Percentiles rank a stretch among this genome's conserved stretches.
Evolutionary conservation across 2,888 invertebrate species (phyloP).

Genomic region (Hypsopygia costalis): DNA sequence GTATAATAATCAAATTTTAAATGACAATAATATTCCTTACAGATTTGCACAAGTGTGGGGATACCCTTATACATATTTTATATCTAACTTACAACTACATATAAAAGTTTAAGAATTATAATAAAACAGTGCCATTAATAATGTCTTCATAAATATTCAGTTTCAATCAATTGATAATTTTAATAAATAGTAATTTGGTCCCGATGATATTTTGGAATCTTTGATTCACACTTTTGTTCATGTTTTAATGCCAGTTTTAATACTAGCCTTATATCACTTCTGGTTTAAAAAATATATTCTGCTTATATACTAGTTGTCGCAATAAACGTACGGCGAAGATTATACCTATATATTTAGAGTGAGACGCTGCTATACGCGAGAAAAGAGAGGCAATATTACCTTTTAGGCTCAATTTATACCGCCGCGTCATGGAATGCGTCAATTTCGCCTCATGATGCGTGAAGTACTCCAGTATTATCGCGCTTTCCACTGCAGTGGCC

Average conservation of each 20-base stretch:
- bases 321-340: constrained; percentile 19
- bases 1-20: too few species aligned
- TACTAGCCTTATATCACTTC: constrained; percentile 15
- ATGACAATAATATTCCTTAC: too few species aligned
- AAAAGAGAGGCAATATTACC: too few species aligned
- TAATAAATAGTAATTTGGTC: constrained; percentile 32
- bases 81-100: not conserved
- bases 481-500: too few species aligned
- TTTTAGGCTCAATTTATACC: too few species aligned
- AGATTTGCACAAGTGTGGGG: too few species aligned
- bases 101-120: not conserved
- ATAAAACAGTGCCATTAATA: not conserved
- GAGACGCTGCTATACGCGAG: too few species aligned
- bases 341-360: too few species aligned
- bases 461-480: too few species aligned
- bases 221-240: constrained; percentile 34
- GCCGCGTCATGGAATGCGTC: too few species aligned
- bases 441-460: too few species aligned
- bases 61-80: not conserved
- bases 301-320: constrained; percentile 17
- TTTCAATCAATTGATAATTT: constrained; percentile 18
- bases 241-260: constrained; percentile 18
- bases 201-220: constrained; percentile 41
- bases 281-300: constrained; percentile 12
- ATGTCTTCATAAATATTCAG: constrained; percentile 3